A percentile compares a stretch with the other conserved stretches of the same genome.
Conservation (phyloP, 2,113 vertebrate genomes). For the Silurus asotus region DNA sequence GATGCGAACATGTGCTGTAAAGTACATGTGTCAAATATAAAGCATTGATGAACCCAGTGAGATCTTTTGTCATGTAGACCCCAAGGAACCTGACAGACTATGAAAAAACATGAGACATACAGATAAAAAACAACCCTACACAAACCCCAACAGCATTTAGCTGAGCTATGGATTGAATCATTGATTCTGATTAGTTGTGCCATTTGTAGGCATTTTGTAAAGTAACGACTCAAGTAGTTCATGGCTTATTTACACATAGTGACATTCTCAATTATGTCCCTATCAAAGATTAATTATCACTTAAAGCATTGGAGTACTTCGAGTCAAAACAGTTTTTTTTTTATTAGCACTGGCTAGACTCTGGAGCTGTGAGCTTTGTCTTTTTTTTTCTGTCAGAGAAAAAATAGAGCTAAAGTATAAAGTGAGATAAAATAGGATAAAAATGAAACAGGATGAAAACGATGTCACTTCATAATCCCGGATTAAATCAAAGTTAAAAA, state of each 20-base stretch:
- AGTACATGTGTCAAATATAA: too few relatives aligned
- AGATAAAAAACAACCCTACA: neutral
- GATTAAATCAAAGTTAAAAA: slow-evolving; percentile 69
- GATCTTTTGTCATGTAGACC: too few relatives aligned
- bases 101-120: neutral
- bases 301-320: neutral
- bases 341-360: neutral
- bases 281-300: neutral
- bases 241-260: too few relatives aligned
- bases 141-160: neutral
- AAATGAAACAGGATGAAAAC: slow-evolving; percentile 64
- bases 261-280: too few relatives aligned
- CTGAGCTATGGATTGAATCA: neutral
- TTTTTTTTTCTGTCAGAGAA: slow-evolving; percentile 54
- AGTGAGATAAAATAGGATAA: slow-evolving; percentile 54
- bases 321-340: neutral
- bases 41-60: too few relatives aligned
- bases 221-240: neutral
- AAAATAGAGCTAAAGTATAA: slow-evolving; percentile 41
- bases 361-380: neutral
- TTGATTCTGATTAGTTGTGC: neutral
- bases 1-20: too few relatives aligned
- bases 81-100: neutral
- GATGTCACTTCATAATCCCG: slow-evolving; percentile 71
- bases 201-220: too few relatives aligned